Conservation (phyloP, 2,113 vertebrate genomes). For the Scytalopus superciliaris region DNA sequence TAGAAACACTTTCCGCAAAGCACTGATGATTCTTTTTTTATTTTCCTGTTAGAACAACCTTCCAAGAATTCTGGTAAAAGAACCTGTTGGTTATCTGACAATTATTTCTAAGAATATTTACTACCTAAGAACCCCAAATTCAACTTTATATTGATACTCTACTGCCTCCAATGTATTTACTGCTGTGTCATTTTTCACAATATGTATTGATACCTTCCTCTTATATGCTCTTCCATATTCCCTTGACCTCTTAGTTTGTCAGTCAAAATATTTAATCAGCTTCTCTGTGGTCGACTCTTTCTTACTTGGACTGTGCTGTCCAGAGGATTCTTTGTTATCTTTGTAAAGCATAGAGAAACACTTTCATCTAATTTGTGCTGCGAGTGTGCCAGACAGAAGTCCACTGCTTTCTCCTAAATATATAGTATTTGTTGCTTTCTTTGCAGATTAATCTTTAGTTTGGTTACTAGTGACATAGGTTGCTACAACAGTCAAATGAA, state of each 20-base stretch:
- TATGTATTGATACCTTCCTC: not conserved
- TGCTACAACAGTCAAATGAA: not conserved
- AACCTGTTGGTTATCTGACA: not conserved
- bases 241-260: not conserved
- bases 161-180: not conserved
- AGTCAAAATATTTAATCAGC: not conserved
- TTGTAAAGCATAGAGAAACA: not conserved
- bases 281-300: not conserved
- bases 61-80: not conserved
- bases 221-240: not conserved
- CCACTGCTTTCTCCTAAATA: not conserved
- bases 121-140: accelerated
- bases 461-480: not conserved
- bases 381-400: not conserved
- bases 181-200: not conserved
- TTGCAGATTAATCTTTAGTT: not conserved
- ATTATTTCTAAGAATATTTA: not conserved
- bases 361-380: not conserved
- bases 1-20: not conserved
- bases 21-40: not conserved
- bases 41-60: not conserved
- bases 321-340: not conserved
- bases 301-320: not conserved
- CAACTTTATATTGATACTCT: not conserved
- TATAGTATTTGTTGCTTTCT: not conserved